Evolutionary conservation across 2,888 invertebrate species (phyloP).

Genomic region (Cetonia aurata): DNA sequence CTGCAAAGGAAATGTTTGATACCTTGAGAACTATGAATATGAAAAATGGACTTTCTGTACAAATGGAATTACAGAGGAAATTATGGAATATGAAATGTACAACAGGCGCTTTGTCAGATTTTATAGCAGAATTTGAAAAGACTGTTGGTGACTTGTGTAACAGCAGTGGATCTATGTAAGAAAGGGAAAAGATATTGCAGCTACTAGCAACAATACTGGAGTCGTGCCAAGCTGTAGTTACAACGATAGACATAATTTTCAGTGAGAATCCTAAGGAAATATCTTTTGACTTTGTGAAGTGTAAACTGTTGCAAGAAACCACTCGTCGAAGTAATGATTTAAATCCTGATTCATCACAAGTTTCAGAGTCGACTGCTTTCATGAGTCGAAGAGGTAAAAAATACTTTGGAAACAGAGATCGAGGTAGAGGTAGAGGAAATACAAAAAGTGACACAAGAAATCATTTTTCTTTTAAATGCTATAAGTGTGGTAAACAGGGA

Average conservation of each 20-base stretch:
- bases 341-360: not conserved
- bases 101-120: conserved; percentile 37
- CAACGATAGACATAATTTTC: conserved; percentile 46
- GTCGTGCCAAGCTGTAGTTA: conserved; percentile 42
- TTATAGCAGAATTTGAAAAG: conserved; percentile 46
- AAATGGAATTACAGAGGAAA: conserved; percentile 44
- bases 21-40: conserved; percentile 41
- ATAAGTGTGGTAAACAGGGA: conserved; percentile 16
- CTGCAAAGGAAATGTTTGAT: conserved; percentile 50
- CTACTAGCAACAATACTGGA: conserved; percentile 45
- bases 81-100: conserved; percentile 43
- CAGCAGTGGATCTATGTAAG: conserved; percentile 40
- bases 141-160: conserved; percentile 41
- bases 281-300: conserved; percentile 47
- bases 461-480: conserved; percentile 3
- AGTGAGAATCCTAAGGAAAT: conserved; percentile 25
- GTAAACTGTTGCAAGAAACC: conserved; percentile 43
- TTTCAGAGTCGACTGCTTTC: not conserved
- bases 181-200: conserved; percentile 45
- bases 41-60: conserved; percentile 27
- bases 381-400: not conserved
- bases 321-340: not conserved
- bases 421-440: not conserved
- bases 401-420: not conserved
- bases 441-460: not conserved